phyloP scores from a whole-genome alignment of 2,797 vertebrate genomes.

The Choloepus didactylus region DNA sequence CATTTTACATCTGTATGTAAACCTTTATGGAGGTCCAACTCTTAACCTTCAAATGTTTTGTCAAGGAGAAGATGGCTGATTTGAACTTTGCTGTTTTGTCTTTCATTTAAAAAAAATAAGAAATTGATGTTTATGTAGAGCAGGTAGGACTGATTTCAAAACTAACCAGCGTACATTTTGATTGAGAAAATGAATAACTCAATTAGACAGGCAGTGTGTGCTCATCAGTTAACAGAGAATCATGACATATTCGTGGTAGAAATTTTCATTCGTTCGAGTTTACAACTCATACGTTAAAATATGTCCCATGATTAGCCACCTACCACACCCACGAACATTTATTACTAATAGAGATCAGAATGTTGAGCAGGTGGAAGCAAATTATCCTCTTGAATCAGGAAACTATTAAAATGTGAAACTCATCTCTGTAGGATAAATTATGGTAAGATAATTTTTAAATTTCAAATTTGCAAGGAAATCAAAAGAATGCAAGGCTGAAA shows the following conservation, averaged over 20 bases:
- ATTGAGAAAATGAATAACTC: not conserved
- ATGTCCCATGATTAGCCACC: not conserved
- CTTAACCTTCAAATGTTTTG: not conserved
- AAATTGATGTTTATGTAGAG: not conserved
- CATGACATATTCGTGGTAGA: not conserved
- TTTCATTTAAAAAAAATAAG: not conserved
- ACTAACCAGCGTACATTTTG: not conserved
- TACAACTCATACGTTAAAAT: not conserved
- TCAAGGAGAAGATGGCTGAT: not conserved
- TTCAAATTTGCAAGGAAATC: not conserved
- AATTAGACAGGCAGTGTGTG: fast-evolving
- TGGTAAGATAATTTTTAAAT: not conserved
- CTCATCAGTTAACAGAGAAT: not conserved
- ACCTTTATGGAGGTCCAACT: not conserved
- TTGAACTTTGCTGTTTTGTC: not conserved
- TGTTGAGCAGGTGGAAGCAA: not conserved
- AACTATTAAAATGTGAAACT: not conserved
- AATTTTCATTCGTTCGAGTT: not conserved
- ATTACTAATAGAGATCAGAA: fast-evolving
- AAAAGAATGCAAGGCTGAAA: not conserved
- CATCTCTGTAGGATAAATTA: not conserved
- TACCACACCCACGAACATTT: not conserved
- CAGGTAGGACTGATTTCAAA: constrained; percentile 38
- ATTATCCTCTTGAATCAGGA: not conserved
- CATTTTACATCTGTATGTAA: not conserved